Conservation (phyloP, 2,888 invertebrate genomes). For the Aricia artaxerxes region DNA sequence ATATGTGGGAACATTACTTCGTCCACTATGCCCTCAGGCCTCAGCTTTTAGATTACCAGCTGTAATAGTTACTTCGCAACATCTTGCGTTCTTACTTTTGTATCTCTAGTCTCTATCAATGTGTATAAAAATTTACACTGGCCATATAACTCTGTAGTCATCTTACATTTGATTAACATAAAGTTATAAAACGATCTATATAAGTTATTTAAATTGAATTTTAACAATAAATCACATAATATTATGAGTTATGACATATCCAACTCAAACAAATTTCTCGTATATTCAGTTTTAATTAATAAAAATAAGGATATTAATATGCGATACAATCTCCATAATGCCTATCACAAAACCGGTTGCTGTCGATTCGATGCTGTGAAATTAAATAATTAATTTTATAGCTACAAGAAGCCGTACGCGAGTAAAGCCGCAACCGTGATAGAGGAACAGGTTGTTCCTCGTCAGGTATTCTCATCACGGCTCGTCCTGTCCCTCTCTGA, state of each 20-base stretch:
- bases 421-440: constrained; percentile 35
- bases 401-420: constrained; percentile 35
- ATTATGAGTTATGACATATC: no score
- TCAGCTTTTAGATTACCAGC: background rate
- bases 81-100: background rate
- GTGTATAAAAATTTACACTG: background rate
- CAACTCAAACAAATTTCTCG: background rate
- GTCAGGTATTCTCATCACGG: constrained; percentile 41
- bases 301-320: background rate
- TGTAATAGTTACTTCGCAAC: background rate
- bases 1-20: background rate
- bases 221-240: background rate
- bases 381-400: constrained; percentile 26
- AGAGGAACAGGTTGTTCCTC: constrained; percentile 38
- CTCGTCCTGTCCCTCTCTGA: constrained; percentile 36
- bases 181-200: no score
- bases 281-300: background rate
- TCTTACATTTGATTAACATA: background rate
- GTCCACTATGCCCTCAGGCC: background rate
- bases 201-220: background rate
- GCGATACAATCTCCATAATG: background rate
- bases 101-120: no score
- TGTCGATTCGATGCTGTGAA: constrained; percentile 7
- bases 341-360: constrained; percentile 3
- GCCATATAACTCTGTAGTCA: background rate